These are phyloP conservation scores for Sebastes kiyomatsui DNA, from an alignment of 2,797 vertebrate genomes.

Conservation along the genomic window DNA sequence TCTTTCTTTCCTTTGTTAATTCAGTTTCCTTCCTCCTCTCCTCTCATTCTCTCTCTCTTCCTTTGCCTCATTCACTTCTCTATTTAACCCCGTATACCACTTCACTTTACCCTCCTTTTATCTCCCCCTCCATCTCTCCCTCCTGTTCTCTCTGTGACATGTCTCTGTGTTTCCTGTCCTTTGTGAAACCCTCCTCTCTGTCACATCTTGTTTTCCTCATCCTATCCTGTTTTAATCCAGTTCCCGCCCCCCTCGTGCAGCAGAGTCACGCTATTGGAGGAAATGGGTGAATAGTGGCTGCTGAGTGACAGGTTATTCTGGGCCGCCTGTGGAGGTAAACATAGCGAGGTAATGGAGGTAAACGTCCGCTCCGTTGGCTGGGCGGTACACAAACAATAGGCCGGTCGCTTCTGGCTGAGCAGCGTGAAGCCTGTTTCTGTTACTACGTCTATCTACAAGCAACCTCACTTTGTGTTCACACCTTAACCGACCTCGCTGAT, in stretches of 20 bases:
- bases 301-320: slow-evolving; percentile 82
- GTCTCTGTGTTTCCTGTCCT: slow-evolving; percentile 74
- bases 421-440: background rate
- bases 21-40: slow-evolving; percentile 29
- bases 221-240: slow-evolving; percentile 77
- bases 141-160: slow-evolving; percentile 58
- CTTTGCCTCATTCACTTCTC: background rate
- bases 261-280: slow-evolving; percentile 81
- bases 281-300: slow-evolving; percentile 71
- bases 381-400: slow-evolving; percentile 65
- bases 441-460: background rate
- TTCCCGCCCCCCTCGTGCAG: slow-evolving; percentile 47
- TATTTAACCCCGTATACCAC: slow-evolving; percentile 15
- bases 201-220: slow-evolving; percentile 80
- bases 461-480: background rate
- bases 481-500: background rate
- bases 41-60: background rate
- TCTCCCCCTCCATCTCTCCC: slow-evolving; percentile 58
- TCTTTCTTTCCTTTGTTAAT: slow-evolving; percentile 22
- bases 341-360: slow-evolving; percentile 76
- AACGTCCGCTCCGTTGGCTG: slow-evolving; percentile 53
- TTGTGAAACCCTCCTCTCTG: slow-evolving; percentile 73
- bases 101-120: slow-evolving; percentile 36
- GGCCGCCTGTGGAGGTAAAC: slow-evolving; percentile 69
- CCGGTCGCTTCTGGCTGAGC: background rate